phyloP scores from a whole-genome alignment of 2,797 vertebrate species.

The Phrynocephalus guinanensis region DNA sequence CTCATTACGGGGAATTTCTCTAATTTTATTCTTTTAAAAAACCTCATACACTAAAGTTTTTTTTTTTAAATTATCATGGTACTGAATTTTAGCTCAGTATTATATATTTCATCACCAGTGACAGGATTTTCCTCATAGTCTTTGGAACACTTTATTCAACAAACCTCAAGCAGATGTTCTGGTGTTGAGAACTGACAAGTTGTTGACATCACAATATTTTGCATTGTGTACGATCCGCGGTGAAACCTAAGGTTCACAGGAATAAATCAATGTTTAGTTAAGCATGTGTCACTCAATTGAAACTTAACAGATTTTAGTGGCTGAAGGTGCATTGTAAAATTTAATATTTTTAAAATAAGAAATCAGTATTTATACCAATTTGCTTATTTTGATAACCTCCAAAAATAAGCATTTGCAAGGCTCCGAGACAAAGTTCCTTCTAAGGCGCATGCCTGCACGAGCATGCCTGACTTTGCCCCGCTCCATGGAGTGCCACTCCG shows the following conservation, averaged over 20 bases:
- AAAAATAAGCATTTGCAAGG: neutral
- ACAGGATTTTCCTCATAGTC: neutral
- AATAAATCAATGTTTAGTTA: conserved; percentile 34
- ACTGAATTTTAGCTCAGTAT: neutral
- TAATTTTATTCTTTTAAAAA: neutral
- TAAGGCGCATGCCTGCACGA: no score
- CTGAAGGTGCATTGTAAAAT: neutral
- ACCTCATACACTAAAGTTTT: neutral
- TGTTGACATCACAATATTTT: conserved; percentile 85
- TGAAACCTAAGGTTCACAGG: conserved; percentile 84
- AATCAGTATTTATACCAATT: neutral
- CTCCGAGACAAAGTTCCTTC: no score
- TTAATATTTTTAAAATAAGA: neutral
- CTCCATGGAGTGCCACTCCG: no score
- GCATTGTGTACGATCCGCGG: conserved; percentile 89
- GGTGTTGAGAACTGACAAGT: conserved; percentile 91
- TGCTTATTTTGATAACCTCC: neutral
- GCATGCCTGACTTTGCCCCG: no score
- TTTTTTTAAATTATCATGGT: no score
- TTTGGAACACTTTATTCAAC: conserved; percentile 58
- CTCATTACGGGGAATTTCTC: neutral
- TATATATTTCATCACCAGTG: neutral
- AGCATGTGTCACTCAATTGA: neutral
- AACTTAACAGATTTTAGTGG: neutral
- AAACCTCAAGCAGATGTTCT: conserved; percentile 87